Base-by-base conservation (phyloP, 2,888 invertebrate genomes). In the Abscondita cerata region DNA sequence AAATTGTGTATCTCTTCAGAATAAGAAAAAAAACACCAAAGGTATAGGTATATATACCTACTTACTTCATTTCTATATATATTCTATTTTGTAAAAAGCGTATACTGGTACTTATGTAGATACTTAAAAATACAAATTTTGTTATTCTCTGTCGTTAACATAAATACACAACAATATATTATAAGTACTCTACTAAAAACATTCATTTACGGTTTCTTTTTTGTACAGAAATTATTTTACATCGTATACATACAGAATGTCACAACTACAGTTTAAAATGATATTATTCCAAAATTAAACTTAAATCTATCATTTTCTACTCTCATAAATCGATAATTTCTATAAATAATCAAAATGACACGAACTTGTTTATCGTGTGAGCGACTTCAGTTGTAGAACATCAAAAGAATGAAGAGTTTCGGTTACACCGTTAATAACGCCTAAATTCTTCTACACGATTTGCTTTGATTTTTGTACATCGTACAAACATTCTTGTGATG, bases 141-240 rank as follows among this genome's bases (percentile, higher is more conserved):
- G 52, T 60, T 60, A 54, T 40, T 38, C 46, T 47, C 34, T 41
- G 19, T 50, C 52, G 20, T 34, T 20, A 62, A 59, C 62, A 59
- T 59, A 59, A 59, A 62, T 20, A 51, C 59, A 59, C 54, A 54
- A 59, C 62, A 62, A 44, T 54, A 25, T 25, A 40, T 53, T 46
- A 36, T 52, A 47, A 52, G 40, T 52, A 47, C 13, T 62, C 62
- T 50, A 62, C 62, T 62, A 62, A 46, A 59, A 55, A 54, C 58
- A 59, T 54, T 59, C 50, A 62, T 62, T 60, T 62, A 62, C 48
- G 62, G 53, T 58, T 50, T 59, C 25, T 66, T 67, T 70, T 76
- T 76, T 78, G 77, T 78, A 77, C 77, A 77, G 72, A 72, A 71
- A 73, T 72, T 76, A 76, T 76, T 73, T 76, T 77, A 76, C 76